phyloP scores from a whole-genome alignment of 2,888 invertebrate species.

The Odontocolon sp. region DNA sequence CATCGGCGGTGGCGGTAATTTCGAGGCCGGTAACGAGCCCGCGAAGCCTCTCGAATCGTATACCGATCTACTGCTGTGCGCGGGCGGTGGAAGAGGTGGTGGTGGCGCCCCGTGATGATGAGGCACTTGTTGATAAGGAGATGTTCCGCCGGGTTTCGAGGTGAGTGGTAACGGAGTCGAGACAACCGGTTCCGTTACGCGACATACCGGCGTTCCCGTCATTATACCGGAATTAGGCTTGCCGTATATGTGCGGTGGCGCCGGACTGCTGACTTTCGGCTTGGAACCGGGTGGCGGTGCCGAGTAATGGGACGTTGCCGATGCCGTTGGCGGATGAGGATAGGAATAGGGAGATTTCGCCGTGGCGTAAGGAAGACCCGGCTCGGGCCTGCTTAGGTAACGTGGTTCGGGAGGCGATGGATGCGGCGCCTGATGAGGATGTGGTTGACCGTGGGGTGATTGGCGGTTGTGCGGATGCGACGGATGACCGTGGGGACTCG shows the following conservation, averaged over 20 bases:
- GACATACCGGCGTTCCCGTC: constrained; percentile 83
- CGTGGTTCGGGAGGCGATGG: constrained; percentile 77
- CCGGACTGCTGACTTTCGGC: constrained; percentile 87
- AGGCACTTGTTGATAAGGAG: constrained; percentile 83
- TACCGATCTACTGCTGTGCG: constrained; percentile 81
- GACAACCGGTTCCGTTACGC: constrained; percentile 79
- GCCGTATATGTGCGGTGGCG: constrained; percentile 89
- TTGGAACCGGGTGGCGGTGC: constrained; percentile 82
- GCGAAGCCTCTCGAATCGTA: constrained; percentile 77
- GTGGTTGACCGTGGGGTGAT: constrained; percentile 78
- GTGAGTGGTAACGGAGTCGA: constrained; percentile 83
- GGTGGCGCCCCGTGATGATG: constrained; percentile 82
- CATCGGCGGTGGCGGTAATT: constrained; percentile 80
- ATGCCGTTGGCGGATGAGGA: constrained; percentile 80
- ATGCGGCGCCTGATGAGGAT: constrained; percentile 75
- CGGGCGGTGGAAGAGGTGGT: constrained; percentile 79
- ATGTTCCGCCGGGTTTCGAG: constrained; percentile 82
- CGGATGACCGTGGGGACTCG: constrained; percentile 81
- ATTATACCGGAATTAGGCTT: constrained; percentile 84
- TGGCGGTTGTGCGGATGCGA: constrained; percentile 80
- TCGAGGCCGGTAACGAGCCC: constrained; percentile 71
- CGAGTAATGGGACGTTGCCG: constrained; percentile 82
- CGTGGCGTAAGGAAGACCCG: constrained; percentile 77
- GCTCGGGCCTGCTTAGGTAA: constrained; percentile 76
- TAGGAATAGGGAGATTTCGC: constrained; percentile 80